Evolutionary conservation across 2,797 vertebrate genomes (phyloP), one percentile per base, ranked within the genome.

Genomic region (Sebastes matsubarae): DNA sequence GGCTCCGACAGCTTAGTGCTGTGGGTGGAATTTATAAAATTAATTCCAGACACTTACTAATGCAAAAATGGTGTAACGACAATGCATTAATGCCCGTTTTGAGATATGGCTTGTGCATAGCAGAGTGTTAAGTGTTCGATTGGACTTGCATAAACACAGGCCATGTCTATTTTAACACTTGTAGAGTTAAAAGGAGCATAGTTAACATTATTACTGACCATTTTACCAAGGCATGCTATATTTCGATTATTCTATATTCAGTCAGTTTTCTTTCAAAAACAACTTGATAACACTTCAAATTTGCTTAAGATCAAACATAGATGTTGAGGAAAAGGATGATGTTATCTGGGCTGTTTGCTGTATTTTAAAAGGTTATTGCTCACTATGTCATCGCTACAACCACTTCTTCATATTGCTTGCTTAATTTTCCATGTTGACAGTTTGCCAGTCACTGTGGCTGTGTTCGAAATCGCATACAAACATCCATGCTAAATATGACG

Each of bases 21-120:
- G 79, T 69, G 77, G 59, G 87, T 71, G 71, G 79, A 87, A 81
- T 86, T 73, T 46, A 61, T 59, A 72, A 66, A 79, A 89, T 86
- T 85, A 71, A 81, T 87, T 78, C 52, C 20, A 69, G 36, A 75
- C 50, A 79, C 27, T 84, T 69, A 63, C 69, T 64, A 80, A 81
- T 82, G 63, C 74, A 82, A 42, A 85, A 66, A 77, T 24, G 42
- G 24, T 82, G 22, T 67, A 25, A 75, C 16, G 13, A 69, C 54
- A 75, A 36, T 61, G 32, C 76, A 69, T 82, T 75, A 85, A 82
- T 82, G 69, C 66, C 55, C 42, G 67, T 68, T 42, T 27, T 24
- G 60, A 85, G 54, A 64, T n/a, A n/a, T 18, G 32, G 29, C 52
- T 66, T 55, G 24, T 58, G 60, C 22, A 63, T 8, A 38, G 42